Evolutionary conservation across 2,113 vertebrate genomes (phyloP).

Genomic region (Prolemur simus): DNA sequence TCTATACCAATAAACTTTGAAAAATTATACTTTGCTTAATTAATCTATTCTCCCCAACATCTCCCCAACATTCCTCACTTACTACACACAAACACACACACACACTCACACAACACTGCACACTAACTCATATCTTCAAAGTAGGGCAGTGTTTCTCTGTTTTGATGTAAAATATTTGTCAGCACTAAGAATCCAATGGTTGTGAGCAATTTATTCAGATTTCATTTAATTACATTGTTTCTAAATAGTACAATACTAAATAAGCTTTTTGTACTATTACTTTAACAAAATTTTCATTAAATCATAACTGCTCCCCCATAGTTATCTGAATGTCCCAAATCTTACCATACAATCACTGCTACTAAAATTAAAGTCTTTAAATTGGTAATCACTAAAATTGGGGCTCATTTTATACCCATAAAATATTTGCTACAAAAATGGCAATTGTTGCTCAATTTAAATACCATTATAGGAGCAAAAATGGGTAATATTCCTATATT

Average conservation of each 20-base stretch:
- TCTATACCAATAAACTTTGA: neutral
- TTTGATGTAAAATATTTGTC: neutral
- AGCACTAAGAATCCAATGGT: neutral
- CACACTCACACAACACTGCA: neutral
- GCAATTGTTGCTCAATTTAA: neutral
- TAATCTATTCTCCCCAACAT: neutral
- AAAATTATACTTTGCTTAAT: neutral
- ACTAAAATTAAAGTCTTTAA: conserved; percentile 18
- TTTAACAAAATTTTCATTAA: conserved; percentile 22
- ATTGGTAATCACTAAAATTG: neutral
- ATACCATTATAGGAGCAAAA: neutral
- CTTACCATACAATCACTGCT: neutral
- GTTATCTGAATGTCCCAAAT: neutral
- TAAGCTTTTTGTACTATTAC: conserved; percentile 23
- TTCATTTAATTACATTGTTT: conserved; percentile 18
- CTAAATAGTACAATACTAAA: neutral
- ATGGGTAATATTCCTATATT: neutral
- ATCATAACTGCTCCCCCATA: neutral
- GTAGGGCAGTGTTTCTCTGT: neutral
- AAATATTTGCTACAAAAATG: conserved; percentile 10
- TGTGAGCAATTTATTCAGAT: conserved; percentile 33
- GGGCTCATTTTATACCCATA: neutral
- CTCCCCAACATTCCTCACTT: neutral
- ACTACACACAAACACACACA: neutral
- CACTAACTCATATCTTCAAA: neutral